Conservation (phyloP, 2,888 invertebrate species). For the Phalera bucephala region DNA sequence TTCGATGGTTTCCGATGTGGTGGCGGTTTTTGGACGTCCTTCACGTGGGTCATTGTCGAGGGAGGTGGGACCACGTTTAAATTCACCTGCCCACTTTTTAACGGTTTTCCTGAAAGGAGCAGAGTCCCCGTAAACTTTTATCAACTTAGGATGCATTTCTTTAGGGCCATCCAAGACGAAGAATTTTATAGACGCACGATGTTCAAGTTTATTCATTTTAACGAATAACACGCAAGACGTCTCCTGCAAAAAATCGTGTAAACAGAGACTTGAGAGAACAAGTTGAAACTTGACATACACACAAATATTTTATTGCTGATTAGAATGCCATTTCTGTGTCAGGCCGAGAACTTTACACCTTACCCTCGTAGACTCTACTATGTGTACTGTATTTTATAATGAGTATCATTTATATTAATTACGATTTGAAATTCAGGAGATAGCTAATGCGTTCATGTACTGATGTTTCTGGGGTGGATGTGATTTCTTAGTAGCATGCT, state of each 20-base stretch:
- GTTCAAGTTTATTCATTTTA: slow-evolving; percentile 1
- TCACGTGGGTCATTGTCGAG: neutral
- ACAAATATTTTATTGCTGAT: too few relatives aligned
- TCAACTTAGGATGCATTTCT: slow-evolving; percentile 2
- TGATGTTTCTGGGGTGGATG: too few relatives aligned
- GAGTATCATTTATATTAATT: too few relatives aligned
- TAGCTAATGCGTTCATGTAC: too few relatives aligned
- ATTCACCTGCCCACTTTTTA: neutral
- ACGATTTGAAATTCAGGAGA: too few relatives aligned
- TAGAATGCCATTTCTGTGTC: too few relatives aligned
- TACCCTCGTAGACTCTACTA: too few relatives aligned
- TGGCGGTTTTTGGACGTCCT: slow-evolving; percentile 10
- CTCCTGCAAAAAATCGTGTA: neutral
- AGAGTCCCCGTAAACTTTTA: slow-evolving; percentile 1
- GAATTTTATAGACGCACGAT: slow-evolving; percentile 1
- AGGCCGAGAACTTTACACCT: too few relatives aligned
- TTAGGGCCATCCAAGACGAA: slow-evolving; percentile 1
- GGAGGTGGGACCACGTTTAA: neutral
- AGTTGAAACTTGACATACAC: neutral
- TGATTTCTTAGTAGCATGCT: too few relatives aligned
- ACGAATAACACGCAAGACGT: neutral
- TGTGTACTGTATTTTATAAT: too few relatives aligned
- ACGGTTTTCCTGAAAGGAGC: neutral
- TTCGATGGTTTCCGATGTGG: neutral
- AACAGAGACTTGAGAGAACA: neutral